Base-by-base conservation (phyloP, 2,113 vertebrate species). In the Channa argus region DNA sequence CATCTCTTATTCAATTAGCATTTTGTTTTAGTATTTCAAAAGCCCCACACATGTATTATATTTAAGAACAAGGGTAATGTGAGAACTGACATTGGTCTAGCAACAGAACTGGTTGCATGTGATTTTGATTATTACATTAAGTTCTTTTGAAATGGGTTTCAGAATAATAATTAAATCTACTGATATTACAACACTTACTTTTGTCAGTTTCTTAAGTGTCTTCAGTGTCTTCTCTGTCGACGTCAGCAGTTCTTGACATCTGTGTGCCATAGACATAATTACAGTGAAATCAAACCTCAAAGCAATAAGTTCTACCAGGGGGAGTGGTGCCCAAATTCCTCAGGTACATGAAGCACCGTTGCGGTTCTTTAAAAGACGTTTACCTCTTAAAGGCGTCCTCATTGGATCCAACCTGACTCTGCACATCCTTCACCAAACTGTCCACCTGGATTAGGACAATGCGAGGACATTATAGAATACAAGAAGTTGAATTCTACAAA, bases 221-320 rank as follows among this genome's bases (percentile, higher is more conserved):
- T 60, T 88, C 47, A 83, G 64, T 4, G 77, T 90, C 24, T 92
- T 90, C 50, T 92, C 86, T 52, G 89, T 85, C 0, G 58, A 77
- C 2, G 60, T 77, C 49, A 92, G 90, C 60, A 94, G 61, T 0
- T 93, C 87, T 62, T 73, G 84, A 66, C 93, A 94, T 67, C 94
- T 94, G 60, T 73, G 52, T 63, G 45, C 15, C 55, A 77, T 11
- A 8, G n/a, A 68, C 2, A 58, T 11, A 24, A 69, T n/a, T 24
- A 15, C 11, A 43, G 1, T 2, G n/a, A 47, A 12, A 46, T 13
- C 34, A 36, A 15, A 64, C 1, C 14, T 65, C 5, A 44, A 38
- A 51, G 44, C 8, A 15, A 68, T 5, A 12, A 38, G 51, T 33
- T 0, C 9, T n/a, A n/a, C 24, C 2, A 4, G 2, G 3, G 47